Evolutionary conservation across 2,888 invertebrate genomes (phyloP), one percentile per base, ranked within the genome.

Genomic region (Metalampra italica): DNA sequence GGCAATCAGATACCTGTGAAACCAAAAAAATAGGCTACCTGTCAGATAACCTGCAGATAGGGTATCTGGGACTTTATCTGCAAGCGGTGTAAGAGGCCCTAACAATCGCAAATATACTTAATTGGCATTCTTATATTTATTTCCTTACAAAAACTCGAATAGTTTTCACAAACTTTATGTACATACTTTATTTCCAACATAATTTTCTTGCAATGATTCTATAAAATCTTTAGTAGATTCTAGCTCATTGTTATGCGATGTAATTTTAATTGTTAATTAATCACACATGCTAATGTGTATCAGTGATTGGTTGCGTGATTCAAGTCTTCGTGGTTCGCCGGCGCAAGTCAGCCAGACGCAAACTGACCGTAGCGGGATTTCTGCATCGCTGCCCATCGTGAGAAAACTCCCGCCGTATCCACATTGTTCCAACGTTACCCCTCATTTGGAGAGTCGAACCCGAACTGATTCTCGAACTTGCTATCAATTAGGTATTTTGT

Each of bases 351-450:
- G 66, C 68, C 70, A 66, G 66, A 67, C 71, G 68, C 68, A 75
- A 82, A 78, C 80, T 80, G 76, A 81, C 82, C 86, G 79, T 83
- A 73, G 77, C 77, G 65, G 63, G 57, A 68, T 82, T 79, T 66
- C 82, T 79, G 88, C 85, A 76, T 76, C 81, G 85, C 57, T 74
- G 79, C 73, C 59, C 69, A 55, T 62, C 85, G 88, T 89, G 88
- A 76, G 88, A 88, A 84, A 67, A 80, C 74, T 76, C 73, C 72
- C 68, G 68, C 68, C 69, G 60, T 66, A 63, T 71, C 63, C 60
- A 71, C 76, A 81, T 84, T 85, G 82, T 83, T 81, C 70, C 75
- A 66, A 66, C 68, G 71, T 71, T 71, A 70, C 75, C 74, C 36
- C 78, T 74, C 71, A 66, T 78, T 72, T 73, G 14, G 30, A 22